A percentile compares a stretch with the other conserved stretches of the same genome.
These are phyloP conservation scores for Troglohyphantes excavatus DNA, from an alignment of 2,888 invertebrate genomes.

Conservation along the genomic window DNA sequence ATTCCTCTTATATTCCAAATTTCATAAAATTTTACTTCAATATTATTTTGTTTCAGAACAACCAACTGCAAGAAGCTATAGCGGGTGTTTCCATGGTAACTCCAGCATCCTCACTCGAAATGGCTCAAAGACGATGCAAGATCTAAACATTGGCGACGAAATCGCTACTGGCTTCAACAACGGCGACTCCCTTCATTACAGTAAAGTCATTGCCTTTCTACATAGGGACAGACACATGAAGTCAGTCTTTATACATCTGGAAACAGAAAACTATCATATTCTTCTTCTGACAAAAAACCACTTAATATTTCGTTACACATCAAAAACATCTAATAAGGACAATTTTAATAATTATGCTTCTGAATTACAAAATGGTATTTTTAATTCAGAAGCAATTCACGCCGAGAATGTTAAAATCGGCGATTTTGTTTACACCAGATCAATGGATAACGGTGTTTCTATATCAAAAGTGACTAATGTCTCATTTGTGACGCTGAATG, in stretches of 20 bases:
- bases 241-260: conserved; percentile 83
- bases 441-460: not conserved
- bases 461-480: conserved; percentile 33
- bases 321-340: not conserved
- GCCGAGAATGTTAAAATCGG: conserved; percentile 87
- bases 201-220: conserved; percentile 94
- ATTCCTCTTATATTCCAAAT: too few species aligned
- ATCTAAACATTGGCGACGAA: conserved; percentile 89
- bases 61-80: conserved; percentile 91
- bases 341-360: not conserved
- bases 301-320: conserved; percentile 85
- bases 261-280: conserved; percentile 88
- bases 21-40: too few species aligned
- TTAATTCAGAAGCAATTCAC: conserved; percentile 82
- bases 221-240: conserved; percentile 89
- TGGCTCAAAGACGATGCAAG: conserved; percentile 86
- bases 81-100: conserved; percentile 94
- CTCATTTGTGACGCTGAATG: conserved; percentile 83
- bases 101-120: conserved; percentile 88
- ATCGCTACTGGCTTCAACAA: conserved; percentile 88
- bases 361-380: too few species aligned
- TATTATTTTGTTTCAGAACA: conserved; percentile 88
- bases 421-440: conserved; percentile 84
- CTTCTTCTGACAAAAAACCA: conserved; percentile 93
- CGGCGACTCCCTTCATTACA: conserved; percentile 87